Percentiles rank a stretch among this genome's conserved stretches.
Evolutionary conservation across 1,140 invertebrate genomes (phyloP).

Genomic region (Cydia pomonella): DNA sequence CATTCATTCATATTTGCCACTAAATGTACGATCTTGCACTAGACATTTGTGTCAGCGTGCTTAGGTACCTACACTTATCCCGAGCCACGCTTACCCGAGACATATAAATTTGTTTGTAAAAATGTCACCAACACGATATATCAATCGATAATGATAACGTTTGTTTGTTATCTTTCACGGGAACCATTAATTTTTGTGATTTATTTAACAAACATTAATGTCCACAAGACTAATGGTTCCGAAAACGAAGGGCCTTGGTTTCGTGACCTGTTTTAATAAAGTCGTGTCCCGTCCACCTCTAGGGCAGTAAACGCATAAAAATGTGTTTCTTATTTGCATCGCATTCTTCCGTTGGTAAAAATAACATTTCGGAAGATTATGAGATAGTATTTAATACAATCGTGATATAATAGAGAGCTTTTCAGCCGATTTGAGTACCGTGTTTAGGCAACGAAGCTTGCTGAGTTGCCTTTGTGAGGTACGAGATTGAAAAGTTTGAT

Average conservation of each 20-base stretch:
- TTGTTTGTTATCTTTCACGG: not conserved
- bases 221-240: slow-evolving; percentile 1
- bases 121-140: not conserved
- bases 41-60: too few relatives aligned
- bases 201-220: slow-evolving; percentile 8
- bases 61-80: too few relatives aligned
- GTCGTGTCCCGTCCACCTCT: not conserved
- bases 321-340: not conserved
- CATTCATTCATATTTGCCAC: too few relatives aligned
- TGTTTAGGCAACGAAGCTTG: too few relatives aligned
- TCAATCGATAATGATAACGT: not conserved
- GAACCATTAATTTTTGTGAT: slow-evolving; percentile 12
- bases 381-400: too few relatives aligned
- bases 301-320: slow-evolving; percentile 5
- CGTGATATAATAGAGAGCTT: too few relatives aligned
- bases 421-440: too few relatives aligned
- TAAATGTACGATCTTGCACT: too few relatives aligned
- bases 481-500: too few relatives aligned
- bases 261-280: not conserved
- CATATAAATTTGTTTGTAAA: not conserved
- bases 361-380: not conserved
- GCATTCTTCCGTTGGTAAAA: not conserved
- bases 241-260: slow-evolving; percentile 12
- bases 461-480: too few relatives aligned
- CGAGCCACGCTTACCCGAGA: too few relatives aligned